Base-by-base conservation (phyloP, 2,113 vertebrate genomes). In the Nibea albiflora region DNA sequence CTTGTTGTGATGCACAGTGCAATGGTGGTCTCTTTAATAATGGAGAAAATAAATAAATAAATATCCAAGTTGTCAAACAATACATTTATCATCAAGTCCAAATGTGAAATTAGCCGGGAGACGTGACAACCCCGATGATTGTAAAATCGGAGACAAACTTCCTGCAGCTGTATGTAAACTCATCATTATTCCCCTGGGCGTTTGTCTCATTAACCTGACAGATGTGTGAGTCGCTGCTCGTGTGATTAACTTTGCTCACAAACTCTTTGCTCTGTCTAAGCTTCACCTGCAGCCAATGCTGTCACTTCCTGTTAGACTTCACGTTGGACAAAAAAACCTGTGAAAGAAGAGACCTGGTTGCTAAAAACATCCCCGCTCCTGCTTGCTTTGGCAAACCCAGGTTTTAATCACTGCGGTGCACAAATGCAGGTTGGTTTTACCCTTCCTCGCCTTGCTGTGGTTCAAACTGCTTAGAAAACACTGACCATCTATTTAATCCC, bases 201-300 rank as follows among this genome's bases (percentile, higher is more conserved):
- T 95, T 92, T 92, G 94, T 91, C 95, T 97, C 95, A 96, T 98
- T 98, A 96, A 94, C 95, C 95, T 96, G 96, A 96, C 96, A 96
- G 95, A 96, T 95, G 95, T 94, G 94, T 92, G 95, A 96, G 92
- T 86, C 77, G 80, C 91, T 71, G 85, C 89, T 95, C 79, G 0
- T 85, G 94, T 94, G 94, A 94, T 96, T 95, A 86, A 90, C 81
- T 94, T 92, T 90, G 85, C 92, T 92, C 89, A 84, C 89, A 91
- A 92, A 87, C 89, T 88, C 92, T 92, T 95, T 89, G 86, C 80
- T 88, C 92, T 93, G 91, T 90, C 92, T 77, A 86, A 93, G 83
- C 90, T 65, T 95, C 95, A 95, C 94, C 96, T 96, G 95, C 94
- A 95, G 95, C 91, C 76, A 90, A 90, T 81, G 94, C 94, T 94